Percentiles rank a stretch among this genome's conserved stretches.
phyloP scores from a whole-genome alignment of 2,888 invertebrate species.

The Netelia virgata region DNA sequence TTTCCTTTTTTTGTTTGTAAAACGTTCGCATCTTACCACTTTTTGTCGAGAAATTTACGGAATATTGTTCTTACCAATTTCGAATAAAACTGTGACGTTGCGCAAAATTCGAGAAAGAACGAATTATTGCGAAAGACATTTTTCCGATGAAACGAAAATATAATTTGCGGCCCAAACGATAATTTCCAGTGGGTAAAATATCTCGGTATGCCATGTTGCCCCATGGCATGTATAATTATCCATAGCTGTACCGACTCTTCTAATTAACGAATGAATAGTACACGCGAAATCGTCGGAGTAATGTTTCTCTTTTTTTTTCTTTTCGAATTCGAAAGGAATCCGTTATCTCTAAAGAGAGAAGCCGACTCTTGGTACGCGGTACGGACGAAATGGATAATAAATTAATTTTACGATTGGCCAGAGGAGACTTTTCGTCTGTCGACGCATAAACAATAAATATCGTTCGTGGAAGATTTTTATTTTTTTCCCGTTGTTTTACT shows the following conservation, averaged over 20 bases:
- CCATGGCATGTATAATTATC: neutral
- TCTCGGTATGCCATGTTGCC: no score
- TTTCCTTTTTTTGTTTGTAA: no score
- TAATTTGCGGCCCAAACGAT: no score
- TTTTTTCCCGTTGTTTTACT: slow-evolving; percentile 15
- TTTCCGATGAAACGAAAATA: no score
- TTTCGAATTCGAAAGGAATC: slow-evolving; percentile 11
- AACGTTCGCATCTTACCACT: no score
- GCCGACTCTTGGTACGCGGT: neutral
- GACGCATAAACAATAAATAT: slow-evolving; percentile 42
- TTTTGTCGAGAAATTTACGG: no score
- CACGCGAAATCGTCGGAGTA: neutral
- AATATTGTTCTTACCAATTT: neutral
- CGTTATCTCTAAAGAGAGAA: neutral
- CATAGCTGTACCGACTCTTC: slow-evolving; percentile 2
- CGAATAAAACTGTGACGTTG: neutral
- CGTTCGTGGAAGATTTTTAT: slow-evolving; percentile 7
- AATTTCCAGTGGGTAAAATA: no score
- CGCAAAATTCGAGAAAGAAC: no score
- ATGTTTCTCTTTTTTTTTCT: slow-evolving; percentile 4
- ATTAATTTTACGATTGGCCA: slow-evolving; percentile 25
- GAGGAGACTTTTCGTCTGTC: neutral
- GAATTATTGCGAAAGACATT: no score
- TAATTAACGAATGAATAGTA: slow-evolving; percentile 40
- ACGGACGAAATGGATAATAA: slow-evolving; percentile 33